Evolutionary conservation across 1,140 invertebrate species (phyloP).

Genomic region (Anoplolepis gracilipes): DNA sequence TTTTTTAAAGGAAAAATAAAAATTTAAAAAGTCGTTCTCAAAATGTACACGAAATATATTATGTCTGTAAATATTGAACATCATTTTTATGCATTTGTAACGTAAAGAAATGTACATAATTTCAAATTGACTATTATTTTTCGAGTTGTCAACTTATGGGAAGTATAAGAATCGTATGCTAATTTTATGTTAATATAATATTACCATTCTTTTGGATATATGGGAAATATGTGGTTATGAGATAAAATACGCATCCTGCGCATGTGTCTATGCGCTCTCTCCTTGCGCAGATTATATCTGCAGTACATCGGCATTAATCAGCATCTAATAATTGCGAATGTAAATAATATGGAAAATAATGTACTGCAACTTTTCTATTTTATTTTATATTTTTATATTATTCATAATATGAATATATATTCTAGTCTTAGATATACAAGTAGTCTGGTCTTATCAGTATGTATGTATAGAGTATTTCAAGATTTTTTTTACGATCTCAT

Average conservation of each 20-base stretch:
- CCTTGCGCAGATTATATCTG: slow-evolving; percentile 38
- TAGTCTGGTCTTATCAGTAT: not conserved
- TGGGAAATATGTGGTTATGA: not conserved
- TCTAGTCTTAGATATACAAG: too few relatives aligned
- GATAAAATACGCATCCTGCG: slow-evolving; percentile 32
- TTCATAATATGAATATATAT: not conserved
- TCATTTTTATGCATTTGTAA: not conserved
- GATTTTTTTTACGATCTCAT: not conserved
- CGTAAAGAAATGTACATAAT: not conserved
- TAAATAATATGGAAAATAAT: not conserved
- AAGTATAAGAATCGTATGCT: not conserved
- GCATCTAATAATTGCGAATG: not conserved
- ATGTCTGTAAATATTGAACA: slow-evolving; percentile 1
- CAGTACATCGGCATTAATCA: slow-evolving; percentile 56
- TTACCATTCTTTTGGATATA: not conserved
- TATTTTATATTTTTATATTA: not conserved
- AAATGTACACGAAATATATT: not conserved
- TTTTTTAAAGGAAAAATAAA: not conserved
- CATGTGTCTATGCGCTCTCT: slow-evolving; percentile 10
- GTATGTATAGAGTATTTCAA: not conserved
- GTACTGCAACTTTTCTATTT: not conserved
- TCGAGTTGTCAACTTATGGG: not conserved
- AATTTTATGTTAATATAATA: not conserved
- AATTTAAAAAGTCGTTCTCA: not conserved
- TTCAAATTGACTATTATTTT: not conserved